Conservation (phyloP, 2,797 vertebrate species). For the Alfaro cultratus region DNA sequence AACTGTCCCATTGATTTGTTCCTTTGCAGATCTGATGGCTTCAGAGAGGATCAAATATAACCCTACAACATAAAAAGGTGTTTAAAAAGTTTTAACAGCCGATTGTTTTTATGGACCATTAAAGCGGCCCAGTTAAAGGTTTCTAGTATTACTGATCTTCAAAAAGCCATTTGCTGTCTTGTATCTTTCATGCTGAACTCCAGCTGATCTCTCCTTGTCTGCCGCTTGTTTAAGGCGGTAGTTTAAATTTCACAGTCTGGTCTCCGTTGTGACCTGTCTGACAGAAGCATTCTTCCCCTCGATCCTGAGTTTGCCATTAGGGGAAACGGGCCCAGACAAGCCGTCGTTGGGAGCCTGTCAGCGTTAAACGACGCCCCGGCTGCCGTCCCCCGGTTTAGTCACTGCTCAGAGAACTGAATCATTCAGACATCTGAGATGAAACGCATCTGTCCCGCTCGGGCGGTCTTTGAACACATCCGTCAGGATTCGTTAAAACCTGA, state of each 20-base stretch:
- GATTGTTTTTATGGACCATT: neutral
- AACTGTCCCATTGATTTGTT: constrained; percentile 3
- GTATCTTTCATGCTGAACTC: constrained; percentile 18
- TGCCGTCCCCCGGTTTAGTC: constrained; percentile 43
- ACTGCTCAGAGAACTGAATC: constrained; percentile 45
- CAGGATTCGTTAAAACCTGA: constrained; percentile 47
- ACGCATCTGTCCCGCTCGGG: constrained; percentile 47
- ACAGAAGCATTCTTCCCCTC: constrained; percentile 36
- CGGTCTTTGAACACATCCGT: constrained; percentile 46
- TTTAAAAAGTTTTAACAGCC: neutral
- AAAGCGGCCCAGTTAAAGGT: neutral
- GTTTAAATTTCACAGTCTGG: constrained; percentile 21
- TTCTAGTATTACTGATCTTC: constrained; percentile 23
- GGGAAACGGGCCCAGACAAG: constrained; percentile 59
- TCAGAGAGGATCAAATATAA: neutral
- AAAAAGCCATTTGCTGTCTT: constrained; percentile 10
- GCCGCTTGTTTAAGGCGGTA: neutral
- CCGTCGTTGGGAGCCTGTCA: constrained; percentile 51
- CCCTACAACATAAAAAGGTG: neutral
- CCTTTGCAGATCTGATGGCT: neutral
- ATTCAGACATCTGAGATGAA: constrained; percentile 61
- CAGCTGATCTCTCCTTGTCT: constrained; percentile 20
- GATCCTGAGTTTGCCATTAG: constrained; percentile 55
- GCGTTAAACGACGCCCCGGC: constrained; percentile 17
- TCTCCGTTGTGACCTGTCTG: constrained; percentile 39